Percentiles rank a stretch among this genome's conserved stretches.
Conservation (phyloP, 2,797 vertebrate species). For the Salarias fasciatus region DNA sequence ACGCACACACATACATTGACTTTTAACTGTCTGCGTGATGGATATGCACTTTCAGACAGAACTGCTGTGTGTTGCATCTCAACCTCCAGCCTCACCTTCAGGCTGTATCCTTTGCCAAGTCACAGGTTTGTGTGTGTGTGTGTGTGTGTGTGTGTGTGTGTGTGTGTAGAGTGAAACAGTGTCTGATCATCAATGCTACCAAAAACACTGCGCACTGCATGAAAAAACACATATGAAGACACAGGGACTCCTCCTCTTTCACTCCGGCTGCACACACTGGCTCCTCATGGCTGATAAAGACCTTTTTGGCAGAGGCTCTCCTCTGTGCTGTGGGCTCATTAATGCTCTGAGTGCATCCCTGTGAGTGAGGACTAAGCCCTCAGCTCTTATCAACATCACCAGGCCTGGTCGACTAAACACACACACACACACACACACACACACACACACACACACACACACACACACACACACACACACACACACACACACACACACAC, state of each 20-base stretch:
- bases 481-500: slow-evolving; percentile 43
- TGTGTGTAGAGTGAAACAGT: background rate
- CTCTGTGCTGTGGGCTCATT: slow-evolving; percentile 76
- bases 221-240: slow-evolving; percentile 1
- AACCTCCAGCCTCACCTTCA: slow-evolving; percentile 65
- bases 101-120: slow-evolving; percentile 20
- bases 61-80: slow-evolving; percentile 62
- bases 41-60: slow-evolving; percentile 64
- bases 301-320: slow-evolving; percentile 71
- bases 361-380: slow-evolving; percentile 76
- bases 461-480: slow-evolving; percentile 28
- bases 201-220: slow-evolving; percentile 15
- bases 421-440: slow-evolving; percentile 39
- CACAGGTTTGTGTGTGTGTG: background rate
- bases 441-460: slow-evolving; percentile 26
- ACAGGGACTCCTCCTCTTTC: slow-evolving; percentile 13
- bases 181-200: slow-evolving; percentile 34
- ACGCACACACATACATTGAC: slow-evolving; percentile 19
- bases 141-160: slow-evolving; percentile 4
- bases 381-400: slow-evolving; percentile 80
- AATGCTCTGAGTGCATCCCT: slow-evolving; percentile 77
- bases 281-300: slow-evolving; percentile 71
- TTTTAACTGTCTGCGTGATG: slow-evolving; percentile 64
- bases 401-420: slow-evolving; percentile 56
- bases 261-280: slow-evolving; percentile 21